phyloP scores from a whole-genome alignment of 2,888 invertebrate species.

The Cephus pygmeus region DNA sequence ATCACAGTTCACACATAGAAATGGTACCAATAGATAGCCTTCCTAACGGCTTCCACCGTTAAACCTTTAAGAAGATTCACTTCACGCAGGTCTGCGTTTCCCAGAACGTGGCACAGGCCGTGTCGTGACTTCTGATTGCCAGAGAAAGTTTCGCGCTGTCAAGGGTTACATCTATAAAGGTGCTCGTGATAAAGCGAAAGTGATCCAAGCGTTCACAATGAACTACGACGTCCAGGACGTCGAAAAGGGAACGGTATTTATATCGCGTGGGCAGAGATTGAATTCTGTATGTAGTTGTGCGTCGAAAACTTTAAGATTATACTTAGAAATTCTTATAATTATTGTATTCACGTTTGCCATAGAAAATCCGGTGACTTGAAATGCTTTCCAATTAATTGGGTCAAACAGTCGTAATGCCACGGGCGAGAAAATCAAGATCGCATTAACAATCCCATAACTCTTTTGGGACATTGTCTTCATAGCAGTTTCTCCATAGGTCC shows the following conservation, averaged over 20 bases:
- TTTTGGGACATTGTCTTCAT: background rate
- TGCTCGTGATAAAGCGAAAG: conserved; percentile 28
- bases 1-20: background rate
- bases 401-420: background rate
- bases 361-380: background rate
- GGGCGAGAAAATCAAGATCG: background rate
- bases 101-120: conserved; percentile 9
- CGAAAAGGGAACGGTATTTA: background rate
- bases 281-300: background rate
- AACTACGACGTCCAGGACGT: background rate
- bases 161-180: conserved; percentile 14
- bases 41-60: background rate
- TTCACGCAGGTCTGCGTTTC: conserved; percentile 3
- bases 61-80: background rate
- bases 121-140: conserved; percentile 20
- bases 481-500: background rate
- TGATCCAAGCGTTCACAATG: conserved; percentile 6
- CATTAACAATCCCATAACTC: background rate
- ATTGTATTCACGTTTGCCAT: background rate
- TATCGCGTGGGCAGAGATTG: background rate
- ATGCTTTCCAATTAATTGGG: too few species aligned
- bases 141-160: conserved; percentile 23
- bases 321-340: background rate
- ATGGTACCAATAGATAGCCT: background rate
- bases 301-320: background rate